Percentiles rank a stretch among this genome's conserved stretches.
Conservation (phyloP, 2,797 vertebrate species). For the Phaenicophaeus curvirostris region DNA sequence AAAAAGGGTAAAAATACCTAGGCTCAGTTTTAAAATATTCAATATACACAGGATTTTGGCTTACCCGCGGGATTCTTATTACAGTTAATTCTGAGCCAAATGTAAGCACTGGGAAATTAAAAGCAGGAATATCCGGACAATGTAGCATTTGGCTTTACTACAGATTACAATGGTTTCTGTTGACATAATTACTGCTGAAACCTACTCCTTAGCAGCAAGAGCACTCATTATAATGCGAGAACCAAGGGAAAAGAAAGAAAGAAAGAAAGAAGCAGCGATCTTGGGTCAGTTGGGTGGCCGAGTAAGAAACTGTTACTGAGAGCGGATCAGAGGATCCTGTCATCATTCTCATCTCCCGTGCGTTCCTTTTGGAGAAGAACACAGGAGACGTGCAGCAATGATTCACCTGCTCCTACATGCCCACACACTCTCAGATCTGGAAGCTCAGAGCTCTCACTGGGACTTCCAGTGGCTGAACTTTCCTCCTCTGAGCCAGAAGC, state of each 20-base stretch:
- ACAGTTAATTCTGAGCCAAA: background rate
- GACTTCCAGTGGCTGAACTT: background rate
- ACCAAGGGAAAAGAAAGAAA: background rate
- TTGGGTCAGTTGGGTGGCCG: background rate
- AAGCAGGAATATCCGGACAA: background rate
- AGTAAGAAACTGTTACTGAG: background rate
- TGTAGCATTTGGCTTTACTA: background rate
- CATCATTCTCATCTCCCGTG: background rate
- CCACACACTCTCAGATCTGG: background rate
- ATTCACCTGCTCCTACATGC: background rate
- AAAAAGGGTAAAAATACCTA: background rate
- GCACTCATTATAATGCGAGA: background rate
- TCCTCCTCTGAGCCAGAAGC: background rate
- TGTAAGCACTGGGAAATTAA: background rate
- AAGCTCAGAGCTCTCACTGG: background rate
- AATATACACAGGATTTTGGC: background rate
- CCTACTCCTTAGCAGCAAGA: background rate
- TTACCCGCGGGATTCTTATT: background rate
- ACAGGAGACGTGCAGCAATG: accelerated
- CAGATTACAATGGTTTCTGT: background rate
- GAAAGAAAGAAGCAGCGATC: background rate
- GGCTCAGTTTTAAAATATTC: background rate
- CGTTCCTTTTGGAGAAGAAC: background rate
- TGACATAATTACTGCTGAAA: background rate
- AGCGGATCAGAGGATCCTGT: background rate